Percentiles rank a stretch among this genome's conserved stretches.
Evolutionary conservation across 2,888 invertebrate species (phyloP).

Genomic region (Cataglyphis rosenhaueri): DNA sequence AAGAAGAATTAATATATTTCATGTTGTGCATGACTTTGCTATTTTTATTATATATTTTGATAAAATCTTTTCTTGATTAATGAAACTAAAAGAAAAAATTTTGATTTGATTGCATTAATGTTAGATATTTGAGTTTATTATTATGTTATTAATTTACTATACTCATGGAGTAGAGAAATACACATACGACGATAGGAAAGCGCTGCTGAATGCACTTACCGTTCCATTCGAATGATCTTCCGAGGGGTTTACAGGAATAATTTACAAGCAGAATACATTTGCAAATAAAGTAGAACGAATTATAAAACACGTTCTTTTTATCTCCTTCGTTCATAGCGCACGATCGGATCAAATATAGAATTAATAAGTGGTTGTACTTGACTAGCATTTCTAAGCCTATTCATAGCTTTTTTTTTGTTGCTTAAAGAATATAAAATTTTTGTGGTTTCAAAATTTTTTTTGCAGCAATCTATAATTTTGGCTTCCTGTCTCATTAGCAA

Average conservation of each 20-base stretch:
- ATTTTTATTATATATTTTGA: not conserved
- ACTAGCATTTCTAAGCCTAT: not conserved
- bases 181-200: constrained; percentile 24
- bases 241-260: constrained; percentile 31
- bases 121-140: not conserved
- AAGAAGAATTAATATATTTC: not conserved
- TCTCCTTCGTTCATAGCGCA: not conserved
- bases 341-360: not conserved
- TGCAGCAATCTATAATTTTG: not conserved
- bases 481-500: not conserved
- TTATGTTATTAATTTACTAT: constrained; percentile 3
- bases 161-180: constrained; percentile 15
- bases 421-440: not conserved
- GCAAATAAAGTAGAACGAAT: constrained; percentile 40
- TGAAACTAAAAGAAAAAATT: not conserved
- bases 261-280: constrained; percentile 30
- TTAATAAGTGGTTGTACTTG: not conserved
- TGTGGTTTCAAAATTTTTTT: not conserved
- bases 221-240: constrained; percentile 55
- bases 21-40: not conserved
- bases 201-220: not conserved
- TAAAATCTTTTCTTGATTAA: not conserved
- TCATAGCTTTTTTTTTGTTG: not conserved
- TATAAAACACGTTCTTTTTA: constrained; percentile 23
- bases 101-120: not conserved